Evolutionary conservation across 2,888 invertebrate genomes (phyloP).

Genomic region (Amorpha juglandis): DNA sequence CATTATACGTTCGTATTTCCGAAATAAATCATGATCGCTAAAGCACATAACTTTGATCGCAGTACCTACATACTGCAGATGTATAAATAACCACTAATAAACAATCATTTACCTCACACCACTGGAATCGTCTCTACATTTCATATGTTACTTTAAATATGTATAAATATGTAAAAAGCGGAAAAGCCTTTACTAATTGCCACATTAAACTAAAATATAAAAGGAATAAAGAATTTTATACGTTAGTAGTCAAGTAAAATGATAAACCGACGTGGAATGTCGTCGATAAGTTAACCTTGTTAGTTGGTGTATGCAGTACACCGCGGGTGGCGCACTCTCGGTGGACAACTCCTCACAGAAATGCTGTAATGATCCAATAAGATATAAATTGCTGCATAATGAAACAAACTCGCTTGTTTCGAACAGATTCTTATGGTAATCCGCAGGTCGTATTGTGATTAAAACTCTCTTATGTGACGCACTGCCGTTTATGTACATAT

Average conservation of each 20-base stretch:
- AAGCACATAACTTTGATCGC: no score
- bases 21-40: no score
- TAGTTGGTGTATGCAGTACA: conserved; percentile 58
- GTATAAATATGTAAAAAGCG: conserved; percentile 17
- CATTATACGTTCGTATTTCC: no score
- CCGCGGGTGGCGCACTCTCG: conserved; percentile 54
- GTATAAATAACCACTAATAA: not conserved
- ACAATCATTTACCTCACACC: not conserved
- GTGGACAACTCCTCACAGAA: conserved; percentile 44
- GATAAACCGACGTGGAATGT: conserved; percentile 64
- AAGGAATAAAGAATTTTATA: conserved; percentile 39
- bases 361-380: conserved; percentile 43
- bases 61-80: no score
- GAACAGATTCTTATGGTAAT: conserved; percentile 46
- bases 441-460: conserved; percentile 30
- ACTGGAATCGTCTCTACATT: not conserved
- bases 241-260: conserved; percentile 52
- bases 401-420: conserved; percentile 43
- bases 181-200: conserved; percentile 16
- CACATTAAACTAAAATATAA: conserved; percentile 35
- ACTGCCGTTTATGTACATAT: conserved; percentile 4
- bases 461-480: conserved; percentile 1
- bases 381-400: conserved; percentile 43
- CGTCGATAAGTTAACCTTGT: conserved; percentile 74
- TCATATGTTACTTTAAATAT: not conserved